Percentiles rank a stretch among this genome's conserved stretches.
Evolutionary conservation across 2,797 vertebrate genomes (phyloP).

Genomic region (Falco naumanni): DNA sequence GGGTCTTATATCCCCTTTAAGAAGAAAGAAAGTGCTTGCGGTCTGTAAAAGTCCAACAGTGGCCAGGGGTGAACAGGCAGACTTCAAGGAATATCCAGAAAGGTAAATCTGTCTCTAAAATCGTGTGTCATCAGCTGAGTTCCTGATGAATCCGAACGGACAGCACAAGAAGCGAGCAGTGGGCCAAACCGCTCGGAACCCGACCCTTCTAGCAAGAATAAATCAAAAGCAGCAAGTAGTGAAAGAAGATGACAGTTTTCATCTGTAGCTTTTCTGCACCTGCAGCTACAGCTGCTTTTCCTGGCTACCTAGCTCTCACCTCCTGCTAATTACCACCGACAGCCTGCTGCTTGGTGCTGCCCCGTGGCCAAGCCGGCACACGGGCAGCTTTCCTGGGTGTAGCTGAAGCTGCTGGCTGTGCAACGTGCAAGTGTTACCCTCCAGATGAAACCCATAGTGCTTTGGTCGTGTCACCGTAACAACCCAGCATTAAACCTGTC

Average conservation of each 20-base stretch:
- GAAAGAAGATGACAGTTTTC: slow-evolving; percentile 28
- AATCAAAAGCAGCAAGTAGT: background rate
- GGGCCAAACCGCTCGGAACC: slow-evolving; percentile 26
- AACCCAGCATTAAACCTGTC: slow-evolving; percentile 70
- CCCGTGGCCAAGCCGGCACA: slow-evolving; percentile 5
- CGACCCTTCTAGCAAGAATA: slow-evolving; percentile 34
- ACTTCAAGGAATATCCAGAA: background rate
- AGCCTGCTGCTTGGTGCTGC: slow-evolving; percentile 31
- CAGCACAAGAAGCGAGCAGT: background rate
- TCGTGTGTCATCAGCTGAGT: background rate
- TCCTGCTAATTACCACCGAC: slow-evolving; percentile 44
- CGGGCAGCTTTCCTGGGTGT: background rate
- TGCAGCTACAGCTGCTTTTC: slow-evolving; percentile 40
- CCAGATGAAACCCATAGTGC: slow-evolving; percentile 48
- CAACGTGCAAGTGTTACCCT: slow-evolving; percentile 13
- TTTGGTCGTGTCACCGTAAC: slow-evolving; percentile 63
- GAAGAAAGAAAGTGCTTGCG: background rate
- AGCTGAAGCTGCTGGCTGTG: slow-evolving; percentile 25
- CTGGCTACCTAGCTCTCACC: slow-evolving; percentile 4
- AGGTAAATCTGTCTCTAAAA: slow-evolving; percentile 8
- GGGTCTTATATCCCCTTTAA: background rate
- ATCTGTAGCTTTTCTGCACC: slow-evolving; percentile 7
- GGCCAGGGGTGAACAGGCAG: background rate
- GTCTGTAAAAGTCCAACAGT: background rate
- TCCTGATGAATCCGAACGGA: background rate